Base-by-base conservation (phyloP, 1,140 invertebrate genomes). In the Anoplolepis gracilipes region DNA sequence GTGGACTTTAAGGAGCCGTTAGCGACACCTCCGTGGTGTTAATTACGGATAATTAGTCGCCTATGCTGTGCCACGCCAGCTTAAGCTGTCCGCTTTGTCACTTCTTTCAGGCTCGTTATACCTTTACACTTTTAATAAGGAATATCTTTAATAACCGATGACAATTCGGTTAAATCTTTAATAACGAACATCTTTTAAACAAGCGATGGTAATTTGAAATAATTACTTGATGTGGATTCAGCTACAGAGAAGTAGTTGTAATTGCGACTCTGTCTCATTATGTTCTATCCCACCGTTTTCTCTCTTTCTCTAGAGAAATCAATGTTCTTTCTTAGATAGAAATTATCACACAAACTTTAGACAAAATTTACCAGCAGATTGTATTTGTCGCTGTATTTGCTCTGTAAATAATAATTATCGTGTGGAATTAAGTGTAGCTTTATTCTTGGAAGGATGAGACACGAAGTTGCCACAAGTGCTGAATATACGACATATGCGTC, bases 341-440 rank as follows among this genome's bases (percentile, higher is more conserved):
- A 49, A 77, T 84, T 84, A 77, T 65, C 42, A 25, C 55, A 8
- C 49, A 65, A 57, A 69, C 57, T 65, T 11, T 25, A 57, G n/a
- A 3, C 28, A 39, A 28, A 81, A 59, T 67, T 59, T 30, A 42
- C 46, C 61, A 28, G 57, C 53, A 49, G 36, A 59, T 53, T 30
- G 19, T 28, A 67, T 25, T 59, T 55, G n/a, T n/a, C 61, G 77
- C 81, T 89, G 73, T 91, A 89, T 90, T 91, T 89, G 89, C 82
- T n/a, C 39, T 72, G 88, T 86, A 90, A 91, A 90, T 77, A 90
- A 90, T 90, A 91, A 91, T 91, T 93, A 93, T 89, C 73, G 87
- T 85, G 69, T 86, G 91, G 86, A 91, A 92, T 92, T 91, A 90
- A 86, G 78, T 81, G 69, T 73, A 70, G 85, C 77, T 69, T 81